phyloP scores from a whole-genome alignment of 2,113 vertebrate species.

The Coreoperca whiteheadi region DNA sequence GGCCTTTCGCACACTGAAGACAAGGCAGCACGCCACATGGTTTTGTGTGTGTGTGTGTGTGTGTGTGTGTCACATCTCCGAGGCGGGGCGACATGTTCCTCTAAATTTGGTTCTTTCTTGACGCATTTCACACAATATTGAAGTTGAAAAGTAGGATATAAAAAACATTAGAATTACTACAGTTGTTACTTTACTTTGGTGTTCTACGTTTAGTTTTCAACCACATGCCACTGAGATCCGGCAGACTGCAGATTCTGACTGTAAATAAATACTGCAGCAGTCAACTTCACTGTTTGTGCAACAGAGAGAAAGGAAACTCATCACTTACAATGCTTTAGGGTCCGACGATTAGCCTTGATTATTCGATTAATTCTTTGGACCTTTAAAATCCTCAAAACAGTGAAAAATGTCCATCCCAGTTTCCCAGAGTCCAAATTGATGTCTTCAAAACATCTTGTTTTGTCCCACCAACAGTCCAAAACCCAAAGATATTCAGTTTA shows the following conservation, averaged over 20 bases:
- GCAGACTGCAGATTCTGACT: neutral
- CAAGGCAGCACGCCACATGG: slow-evolving; percentile 1
- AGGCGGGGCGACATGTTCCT: neutral
- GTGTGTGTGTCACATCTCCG: neutral
- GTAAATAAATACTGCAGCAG: neutral
- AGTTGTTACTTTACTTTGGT: no score
- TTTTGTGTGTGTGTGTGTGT: neutral
- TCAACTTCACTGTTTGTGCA: no score
- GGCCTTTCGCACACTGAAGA: slow-evolving; percentile 16
- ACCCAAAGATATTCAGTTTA: neutral
- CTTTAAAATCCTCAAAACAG: no score
- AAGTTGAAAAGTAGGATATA: no score
- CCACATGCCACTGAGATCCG: neutral
- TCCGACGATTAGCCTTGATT: no score
- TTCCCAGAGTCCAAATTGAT: neutral
- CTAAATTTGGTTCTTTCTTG: slow-evolving; percentile 23
- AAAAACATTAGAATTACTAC: no score
- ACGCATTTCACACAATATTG: neutral
- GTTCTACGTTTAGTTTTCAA: neutral
- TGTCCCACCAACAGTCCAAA: neutral
- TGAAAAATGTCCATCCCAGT: no score
- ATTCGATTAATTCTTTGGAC: no score
- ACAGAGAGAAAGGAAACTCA: neutral
- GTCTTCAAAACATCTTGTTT: neutral
- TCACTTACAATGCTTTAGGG: no score